Conservation (phyloP, 2,888 invertebrate genomes). For the Prenolepis imparis region DNA sequence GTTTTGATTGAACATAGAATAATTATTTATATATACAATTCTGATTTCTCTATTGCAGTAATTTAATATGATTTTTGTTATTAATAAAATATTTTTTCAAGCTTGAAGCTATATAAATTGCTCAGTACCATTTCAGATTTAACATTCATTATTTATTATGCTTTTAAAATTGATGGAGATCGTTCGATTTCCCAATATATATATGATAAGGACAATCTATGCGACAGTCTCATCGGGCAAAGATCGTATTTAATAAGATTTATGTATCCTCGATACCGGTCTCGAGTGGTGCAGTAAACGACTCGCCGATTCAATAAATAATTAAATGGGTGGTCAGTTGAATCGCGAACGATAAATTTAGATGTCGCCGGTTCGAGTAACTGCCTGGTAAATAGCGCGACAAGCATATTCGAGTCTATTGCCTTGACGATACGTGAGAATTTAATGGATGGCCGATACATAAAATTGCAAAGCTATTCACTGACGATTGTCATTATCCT, state of each 20-base stretch:
- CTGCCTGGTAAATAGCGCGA: conserved; percentile 22
- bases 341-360: conserved; percentile 48
- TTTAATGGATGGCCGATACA: conserved; percentile 46
- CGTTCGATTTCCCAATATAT: conserved; percentile 31
- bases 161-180: conserved; percentile 53
- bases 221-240: conserved; percentile 45
- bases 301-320: conserved; percentile 70
- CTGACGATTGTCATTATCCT: conserved; percentile 8
- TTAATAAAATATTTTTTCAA: not conserved
- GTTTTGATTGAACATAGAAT: not conserved
- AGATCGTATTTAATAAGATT: conserved; percentile 75
- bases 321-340: conserved; percentile 59
- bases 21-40: conserved; percentile 5
- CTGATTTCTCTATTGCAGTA: not conserved
- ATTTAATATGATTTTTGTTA: conserved; percentile 12
- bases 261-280: conserved; percentile 66
- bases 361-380: conserved; percentile 9
- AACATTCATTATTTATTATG: conserved; percentile 42
- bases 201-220: conserved; percentile 40
- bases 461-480: conserved; percentile 38
- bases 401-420: conserved; percentile 7
- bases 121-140: conserved; percentile 13
- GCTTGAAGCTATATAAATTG: conserved; percentile 26
- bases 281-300: conserved; percentile 62
- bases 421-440: conserved; percentile 46